phyloP scores from a whole-genome alignment of 2,797 vertebrate genomes.

The Apogon talboti region DNA sequence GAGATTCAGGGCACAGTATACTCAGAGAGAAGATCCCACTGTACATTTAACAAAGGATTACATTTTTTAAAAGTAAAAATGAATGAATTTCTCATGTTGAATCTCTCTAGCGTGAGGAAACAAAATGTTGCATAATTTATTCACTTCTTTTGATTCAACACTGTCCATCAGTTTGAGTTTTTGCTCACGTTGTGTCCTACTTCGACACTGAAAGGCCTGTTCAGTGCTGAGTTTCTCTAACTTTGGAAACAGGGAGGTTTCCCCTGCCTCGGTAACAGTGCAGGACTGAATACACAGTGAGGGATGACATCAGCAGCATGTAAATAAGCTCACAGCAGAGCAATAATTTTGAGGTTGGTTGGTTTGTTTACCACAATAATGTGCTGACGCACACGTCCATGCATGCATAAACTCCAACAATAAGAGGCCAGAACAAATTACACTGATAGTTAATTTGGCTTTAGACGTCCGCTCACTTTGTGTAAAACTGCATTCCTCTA shows the following conservation, averaged over 20 bases:
- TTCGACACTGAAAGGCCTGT: conserved; percentile 30
- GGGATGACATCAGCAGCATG: conserved; percentile 72
- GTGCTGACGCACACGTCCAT: conserved; percentile 34
- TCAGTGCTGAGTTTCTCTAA: conserved; percentile 21
- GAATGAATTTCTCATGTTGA: background rate
- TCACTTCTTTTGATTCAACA: background rate
- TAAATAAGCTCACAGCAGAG: conserved; percentile 56
- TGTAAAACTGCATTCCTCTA: background rate
- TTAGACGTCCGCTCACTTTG: background rate
- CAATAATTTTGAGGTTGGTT: conserved; percentile 45
- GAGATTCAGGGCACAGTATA: conserved; percentile 9
- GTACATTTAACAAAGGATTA: background rate
- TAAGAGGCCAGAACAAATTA: conserved; percentile 34
- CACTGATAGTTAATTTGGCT: conserved; percentile 27
- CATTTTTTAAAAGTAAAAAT: background rate
- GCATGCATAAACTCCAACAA: conserved; percentile 24
- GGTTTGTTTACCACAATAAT: conserved; percentile 42
- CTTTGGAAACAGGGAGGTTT: conserved; percentile 41
- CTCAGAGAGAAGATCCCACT: no score
- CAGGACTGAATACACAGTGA: conserved; percentile 41
- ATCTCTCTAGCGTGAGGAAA: background rate
- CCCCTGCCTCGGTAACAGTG: conserved; percentile 23
- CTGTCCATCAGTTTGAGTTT: conserved; percentile 11
- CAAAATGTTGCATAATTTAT: background rate
- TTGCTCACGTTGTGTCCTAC: conserved; percentile 15